Evolutionary conservation across 2,888 invertebrate species (phyloP), one percentile per base, ranked within the genome.

Genomic region (Cristatella mucedo): DNA sequence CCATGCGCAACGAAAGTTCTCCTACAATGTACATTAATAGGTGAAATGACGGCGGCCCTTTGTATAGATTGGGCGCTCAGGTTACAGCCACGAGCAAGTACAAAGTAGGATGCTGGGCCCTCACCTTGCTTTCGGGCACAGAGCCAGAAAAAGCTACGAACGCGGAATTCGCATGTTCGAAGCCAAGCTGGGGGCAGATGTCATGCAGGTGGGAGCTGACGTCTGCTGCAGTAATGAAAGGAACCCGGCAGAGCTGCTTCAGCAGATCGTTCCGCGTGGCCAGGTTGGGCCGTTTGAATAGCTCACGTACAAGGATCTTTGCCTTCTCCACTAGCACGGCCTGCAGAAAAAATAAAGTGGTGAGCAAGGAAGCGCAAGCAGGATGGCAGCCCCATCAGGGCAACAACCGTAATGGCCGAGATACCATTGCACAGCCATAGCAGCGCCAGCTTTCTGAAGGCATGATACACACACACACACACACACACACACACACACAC

Each of bases 131-230:
- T 22, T 47, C 49, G 4, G 49, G 41, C 3, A 49, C 26, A 4
- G 50, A 46, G 9, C 47, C 47, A 19, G 40, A 38, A 43, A 51
- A 49, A 6, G 44, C 36, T 6, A 52, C 46, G 36, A 49, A 51
- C 15, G 41, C 11, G 11, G 33, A n/a, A 3, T 31, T 41, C n/a
- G 34, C 29, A 4, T 32, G 24, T 6, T 11, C 21, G 19, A 38
- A 32, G 15, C 40, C 45, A 26, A 24, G 43, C 24, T 46, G 42
- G 9, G 41, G 42, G 33, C 32, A 44, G 37, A 51, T 40, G 24
- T 42, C 42, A 11, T 38, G 26, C 21, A 44, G 37, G 33, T 43
- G 43, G 4, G 42, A 13, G 34, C 38, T 46, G 11, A 44, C 41
- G 30, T 44, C 45, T 4, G 42, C 42, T 6, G 49, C 40, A n/a